A percentile compares a stretch with the other conserved stretches of the same genome.
Evolutionary conservation across 2,113 vertebrate genomes (phyloP).

Genomic region (Protobothrops mucrosquamatus): DNA sequence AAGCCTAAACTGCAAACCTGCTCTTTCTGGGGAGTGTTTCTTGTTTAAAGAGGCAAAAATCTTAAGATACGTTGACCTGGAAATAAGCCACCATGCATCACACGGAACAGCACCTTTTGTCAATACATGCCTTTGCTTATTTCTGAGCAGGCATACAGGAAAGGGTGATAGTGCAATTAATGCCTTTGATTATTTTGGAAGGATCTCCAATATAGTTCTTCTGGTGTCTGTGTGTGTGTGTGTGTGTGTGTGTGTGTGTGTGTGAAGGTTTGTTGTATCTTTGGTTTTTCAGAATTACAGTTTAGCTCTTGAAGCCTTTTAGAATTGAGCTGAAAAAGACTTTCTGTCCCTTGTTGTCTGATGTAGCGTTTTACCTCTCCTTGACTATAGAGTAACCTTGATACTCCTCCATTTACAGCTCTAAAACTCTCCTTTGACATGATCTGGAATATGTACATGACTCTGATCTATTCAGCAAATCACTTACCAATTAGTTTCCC

Average conservation of each 20-base stretch:
- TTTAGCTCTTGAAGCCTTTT: neutral
- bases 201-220: too few relatives aligned
- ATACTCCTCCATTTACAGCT: neutral
- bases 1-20: neutral
- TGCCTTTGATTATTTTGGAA: neutral
- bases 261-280: neutral
- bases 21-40: neutral
- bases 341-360: neutral
- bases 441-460: neutral
- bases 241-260: too few relatives aligned
- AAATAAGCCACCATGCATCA: neutral
- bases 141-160: neutral
- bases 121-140: neutral
- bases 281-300: neutral
- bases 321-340: neutral
- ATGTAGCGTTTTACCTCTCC: neutral
- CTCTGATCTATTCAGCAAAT: neutral
- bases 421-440: neutral
- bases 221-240: too few relatives aligned
- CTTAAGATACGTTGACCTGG: neutral
- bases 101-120: neutral
- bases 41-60: neutral
- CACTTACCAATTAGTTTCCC: neutral
- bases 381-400: neutral
- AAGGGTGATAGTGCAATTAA: neutral